Evolutionary conservation across 23 tunicate species (phyloP), one percentile per base, ranked within the genome.

Genomic region (Ascidia mentula): DNA sequence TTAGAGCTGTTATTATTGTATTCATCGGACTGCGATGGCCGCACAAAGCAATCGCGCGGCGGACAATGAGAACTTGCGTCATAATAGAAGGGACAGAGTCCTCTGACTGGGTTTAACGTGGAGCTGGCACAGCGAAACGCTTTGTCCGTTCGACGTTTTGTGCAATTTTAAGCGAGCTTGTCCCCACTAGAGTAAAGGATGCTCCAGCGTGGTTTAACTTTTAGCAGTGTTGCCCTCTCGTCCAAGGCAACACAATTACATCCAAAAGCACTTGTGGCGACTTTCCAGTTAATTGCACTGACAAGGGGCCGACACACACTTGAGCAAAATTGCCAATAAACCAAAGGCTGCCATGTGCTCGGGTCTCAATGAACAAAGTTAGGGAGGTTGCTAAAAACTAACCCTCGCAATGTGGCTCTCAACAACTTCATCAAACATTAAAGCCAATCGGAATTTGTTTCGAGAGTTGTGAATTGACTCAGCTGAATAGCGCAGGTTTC

Each of bases 201-300:
- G 22, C 65, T 53, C 24, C 1, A 53, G 65, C 13, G 28, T 5
- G 65, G 65, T 53, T 53, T 53, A 53, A 53, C 65, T 5, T 6
- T 9, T 9, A 53, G 13, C 65, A 9, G 24, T n/a, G n/a, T n/a
- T n/a, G n/a, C n/a, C 22, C 65, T 28, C 65, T 53, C 24, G 13
- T 53, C 65, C 4, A 5, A 9, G 13, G 65, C 65, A 53, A 53
- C 65, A 53, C 65, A 53, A 53, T 53, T 53, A 53, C 65, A 3
- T 26, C 65, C 65, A 53, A 9, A 53, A 9, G 65, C 65, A 53
- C 65, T 53, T 53, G 65, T 53, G 65, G 65, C 13, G 65, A 53
- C 65, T 53, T 53, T 53, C 65, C 7, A 53, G 65, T 28, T 20
- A 53, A 53, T 53, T 53, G 65, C 12, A 26, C 24, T 26, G 65